These are phyloP conservation scores for Drosophila tristis DNA, from an alignment of 1,140 invertebrate genomes.

Conservation along the genomic window DNA sequence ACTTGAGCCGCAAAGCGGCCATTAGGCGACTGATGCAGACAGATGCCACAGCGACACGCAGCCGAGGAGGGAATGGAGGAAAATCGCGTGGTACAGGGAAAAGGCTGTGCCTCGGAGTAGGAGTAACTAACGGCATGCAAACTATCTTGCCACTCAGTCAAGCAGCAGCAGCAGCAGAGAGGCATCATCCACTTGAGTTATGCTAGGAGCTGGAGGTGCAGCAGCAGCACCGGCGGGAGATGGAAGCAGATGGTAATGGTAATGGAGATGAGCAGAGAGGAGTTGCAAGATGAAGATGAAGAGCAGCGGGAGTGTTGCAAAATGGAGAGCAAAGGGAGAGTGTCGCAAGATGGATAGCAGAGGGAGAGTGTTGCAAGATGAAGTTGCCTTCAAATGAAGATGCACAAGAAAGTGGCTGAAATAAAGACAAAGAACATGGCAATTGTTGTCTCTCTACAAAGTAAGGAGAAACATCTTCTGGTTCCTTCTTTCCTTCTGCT, in stretches of 20 bases:
- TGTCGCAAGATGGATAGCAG: conserved; percentile 8
- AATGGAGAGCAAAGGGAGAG: conserved; percentile 19
- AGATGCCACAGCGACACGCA: conserved; percentile 45
- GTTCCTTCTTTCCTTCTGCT: no score
- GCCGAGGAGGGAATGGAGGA: conserved; percentile 7
- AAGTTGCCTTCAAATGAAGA: conserved; percentile 16
- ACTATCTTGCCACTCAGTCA: conserved; percentile 60
- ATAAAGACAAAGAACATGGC: no score
- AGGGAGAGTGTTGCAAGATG: conserved; percentile 11
- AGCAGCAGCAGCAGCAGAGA: background rate
- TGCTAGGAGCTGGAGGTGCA: conserved; percentile 2
- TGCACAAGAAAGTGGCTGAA: conserved; percentile 27
- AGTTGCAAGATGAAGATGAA: conserved; percentile 31
- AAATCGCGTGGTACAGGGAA: conserved; percentile 55
- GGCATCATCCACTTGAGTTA: conserved; percentile 38
- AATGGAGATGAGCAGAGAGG: conserved; percentile 28
- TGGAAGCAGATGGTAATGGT: conserved; percentile 24
- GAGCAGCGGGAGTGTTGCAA: conserved; percentile 12
- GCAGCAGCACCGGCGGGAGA: conserved; percentile 6
- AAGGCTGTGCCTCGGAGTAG: conserved; percentile 52
- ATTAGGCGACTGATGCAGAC: conserved; percentile 67
- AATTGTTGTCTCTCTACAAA: no score
- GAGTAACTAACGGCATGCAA: conserved; percentile 62
- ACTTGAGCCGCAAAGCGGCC: conserved; percentile 77
- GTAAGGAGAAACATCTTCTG: no score